These are phyloP conservation scores for Tetrax tetrax DNA, from an alignment of 2,113 vertebrate genomes.

Conservation along the genomic window DNA sequence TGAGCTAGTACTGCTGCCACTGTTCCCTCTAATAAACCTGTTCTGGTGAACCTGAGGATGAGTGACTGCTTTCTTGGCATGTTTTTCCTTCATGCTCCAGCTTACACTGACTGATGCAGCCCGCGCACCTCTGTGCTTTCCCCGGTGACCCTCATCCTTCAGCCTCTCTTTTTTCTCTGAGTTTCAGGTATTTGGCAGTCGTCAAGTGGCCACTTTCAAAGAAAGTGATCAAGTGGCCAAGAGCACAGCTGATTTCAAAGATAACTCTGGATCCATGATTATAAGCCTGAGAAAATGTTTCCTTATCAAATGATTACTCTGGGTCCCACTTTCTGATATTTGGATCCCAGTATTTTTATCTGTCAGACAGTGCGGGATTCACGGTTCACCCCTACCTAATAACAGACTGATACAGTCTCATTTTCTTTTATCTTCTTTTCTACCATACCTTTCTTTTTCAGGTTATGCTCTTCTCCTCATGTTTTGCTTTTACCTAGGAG, in stretches of 20 bases:
- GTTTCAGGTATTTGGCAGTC: not conserved
- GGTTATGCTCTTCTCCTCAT: not conserved
- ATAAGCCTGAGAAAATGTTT: not conserved
- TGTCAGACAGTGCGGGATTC: not conserved
- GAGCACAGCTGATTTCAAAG: accelerated
- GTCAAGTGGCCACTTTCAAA: not conserved
- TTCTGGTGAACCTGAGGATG: not conserved
- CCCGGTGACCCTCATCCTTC: not conserved
- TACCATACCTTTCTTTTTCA: not conserved
- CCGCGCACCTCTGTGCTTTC: accelerated
- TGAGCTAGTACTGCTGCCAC: not conserved
- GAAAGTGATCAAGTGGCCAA: not conserved
- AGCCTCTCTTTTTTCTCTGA: not conserved
- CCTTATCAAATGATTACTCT: not conserved
- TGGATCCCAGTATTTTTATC: not conserved
- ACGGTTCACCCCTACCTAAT: not conserved
- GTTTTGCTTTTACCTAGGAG: not conserved
- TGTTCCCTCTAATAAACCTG: not conserved
- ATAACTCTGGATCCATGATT: not conserved
- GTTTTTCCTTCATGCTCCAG: not conserved
- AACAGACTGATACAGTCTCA: not conserved
- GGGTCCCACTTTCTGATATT: not conserved
- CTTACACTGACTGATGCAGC: not conserved
- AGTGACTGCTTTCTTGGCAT: not conserved
- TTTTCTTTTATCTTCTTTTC: not conserved